phyloP scores from a whole-genome alignment of 2,888 invertebrate genomes.

The Ectemnius lituratus region DNA sequence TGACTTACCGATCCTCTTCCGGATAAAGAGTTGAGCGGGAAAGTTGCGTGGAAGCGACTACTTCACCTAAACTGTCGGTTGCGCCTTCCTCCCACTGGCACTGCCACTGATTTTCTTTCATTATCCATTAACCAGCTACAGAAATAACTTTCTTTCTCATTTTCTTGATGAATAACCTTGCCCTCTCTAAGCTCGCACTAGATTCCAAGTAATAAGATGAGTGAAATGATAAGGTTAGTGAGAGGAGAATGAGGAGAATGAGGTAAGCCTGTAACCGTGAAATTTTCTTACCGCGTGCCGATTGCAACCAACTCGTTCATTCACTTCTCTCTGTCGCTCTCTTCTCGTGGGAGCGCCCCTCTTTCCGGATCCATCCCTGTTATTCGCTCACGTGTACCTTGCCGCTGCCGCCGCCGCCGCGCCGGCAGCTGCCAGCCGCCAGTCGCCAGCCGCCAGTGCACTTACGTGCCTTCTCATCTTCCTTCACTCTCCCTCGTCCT shows the following conservation, averaged over 20 bases:
- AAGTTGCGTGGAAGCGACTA: no score
- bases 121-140: no score
- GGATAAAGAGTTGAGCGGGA: no score
- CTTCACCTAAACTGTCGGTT: no score
- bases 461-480: conserved; percentile 34
- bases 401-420: no score
- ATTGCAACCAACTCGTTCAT: conserved; percentile 55
- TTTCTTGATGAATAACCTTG: no score
- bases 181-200: no score
- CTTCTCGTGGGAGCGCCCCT: conserved; percentile 5
- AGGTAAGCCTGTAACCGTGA: conserved; percentile 49
- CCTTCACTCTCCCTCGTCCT: not conserved
- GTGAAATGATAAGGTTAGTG: not conserved
- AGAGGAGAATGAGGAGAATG: not conserved
- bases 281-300: conserved; percentile 54
- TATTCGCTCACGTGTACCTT: conserved; percentile 51
- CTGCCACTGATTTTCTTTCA: no score
- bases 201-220: no score
- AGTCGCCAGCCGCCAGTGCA: conserved; percentile 38
- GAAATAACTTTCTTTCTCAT: no score
- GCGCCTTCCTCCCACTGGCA: no score
- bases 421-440: conserved; percentile 14
- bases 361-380: conserved; percentile 48
- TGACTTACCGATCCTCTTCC: no score
- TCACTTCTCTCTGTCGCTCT: conserved; percentile 41